Evolutionary conservation across 2,888 invertebrate species (phyloP), one percentile per base, ranked within the genome.

Genomic region (Pherbina coryleti): DNA sequence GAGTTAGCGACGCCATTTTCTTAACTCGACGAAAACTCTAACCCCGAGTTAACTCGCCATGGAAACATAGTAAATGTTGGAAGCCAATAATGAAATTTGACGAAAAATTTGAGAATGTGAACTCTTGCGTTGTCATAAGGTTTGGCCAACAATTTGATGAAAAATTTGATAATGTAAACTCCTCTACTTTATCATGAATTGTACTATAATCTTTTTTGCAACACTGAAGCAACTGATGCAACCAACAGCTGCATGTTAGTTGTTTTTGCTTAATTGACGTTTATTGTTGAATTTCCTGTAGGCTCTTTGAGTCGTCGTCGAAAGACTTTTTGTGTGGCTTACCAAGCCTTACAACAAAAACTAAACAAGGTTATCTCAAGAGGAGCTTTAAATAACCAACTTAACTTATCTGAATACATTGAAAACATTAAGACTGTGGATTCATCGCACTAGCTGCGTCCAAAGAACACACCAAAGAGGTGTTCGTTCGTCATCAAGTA

Each of bases 251-350:
- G 19, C 19, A 25, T 22, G 5, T 14, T 1, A 17, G 19, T 51
- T 19, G 19, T 9, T 49, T 66, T 69, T 49, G 5, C 19, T 69
- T 9, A 14, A 51, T 69, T 69, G 67, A 34, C 19, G 25, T 69
- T 60, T 19, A 28, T 25, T 69, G 28, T 62, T 34, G 17, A n/a
- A 34, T 28, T 28, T 31, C 14, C 53, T 17, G 19, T 7, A 14
- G 28, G 31, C 19, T 53, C 34, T 19, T 22, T 14, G 49, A 34
- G 60, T 62, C 44, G 73, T 62, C 44, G 73, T 28, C 55, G 31
- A n/a, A 25, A 19, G 44, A 71, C 31, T 17, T 17, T 37, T 34
- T 60, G 60, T 60, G 73, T 62, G 73, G 73, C 73, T 73, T 73
- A 5, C 11, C 8, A 55, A 60, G 72, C 60, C 72, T 55, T 28